Percentiles rank a stretch among this genome's conserved stretches.
Conservation (phyloP, 1,140 invertebrate species). For the Nephila pilipes region DNA sequence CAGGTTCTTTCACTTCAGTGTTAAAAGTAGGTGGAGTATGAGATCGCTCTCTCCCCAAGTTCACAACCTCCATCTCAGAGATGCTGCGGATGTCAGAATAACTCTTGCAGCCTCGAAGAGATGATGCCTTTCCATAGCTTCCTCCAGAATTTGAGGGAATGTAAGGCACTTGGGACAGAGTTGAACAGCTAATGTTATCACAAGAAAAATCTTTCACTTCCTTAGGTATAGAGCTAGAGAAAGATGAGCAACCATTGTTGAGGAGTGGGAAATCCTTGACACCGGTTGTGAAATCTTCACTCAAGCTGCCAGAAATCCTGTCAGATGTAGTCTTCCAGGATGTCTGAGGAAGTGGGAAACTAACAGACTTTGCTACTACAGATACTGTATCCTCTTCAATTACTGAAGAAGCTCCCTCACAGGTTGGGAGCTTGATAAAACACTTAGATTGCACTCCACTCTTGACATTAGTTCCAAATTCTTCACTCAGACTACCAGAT, state of each 20-base stretch:
- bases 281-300: background rate
- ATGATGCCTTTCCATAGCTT: background rate
- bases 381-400: background rate
- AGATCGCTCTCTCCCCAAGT: background rate
- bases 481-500: constrained; percentile 27
- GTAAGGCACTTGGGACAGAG: constrained; percentile 69
- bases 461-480: constrained; percentile 1
- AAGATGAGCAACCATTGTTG: background rate
- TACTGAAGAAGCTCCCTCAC: background rate
- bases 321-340: background rate
- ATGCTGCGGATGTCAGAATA: constrained; percentile 63
- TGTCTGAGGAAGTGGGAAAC: constrained; percentile 51
- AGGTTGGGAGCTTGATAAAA: background rate
- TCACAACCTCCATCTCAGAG: background rate
- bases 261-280: background rate
- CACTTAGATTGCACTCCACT: background rate
- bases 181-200: constrained; percentile 19
- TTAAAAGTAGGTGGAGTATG: constrained; percentile 48
- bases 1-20: background rate
- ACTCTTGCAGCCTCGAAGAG: constrained; percentile 56
- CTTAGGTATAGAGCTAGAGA: background rate
- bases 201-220: constrained; percentile 27
- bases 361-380: constrained; percentile 53
- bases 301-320: constrained; percentile 2
- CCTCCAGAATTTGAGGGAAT: constrained; percentile 42